Evolutionary conservation across 2,888 invertebrate genomes (phyloP).

Genomic region (Sinohyriopsis cumingii): DNA sequence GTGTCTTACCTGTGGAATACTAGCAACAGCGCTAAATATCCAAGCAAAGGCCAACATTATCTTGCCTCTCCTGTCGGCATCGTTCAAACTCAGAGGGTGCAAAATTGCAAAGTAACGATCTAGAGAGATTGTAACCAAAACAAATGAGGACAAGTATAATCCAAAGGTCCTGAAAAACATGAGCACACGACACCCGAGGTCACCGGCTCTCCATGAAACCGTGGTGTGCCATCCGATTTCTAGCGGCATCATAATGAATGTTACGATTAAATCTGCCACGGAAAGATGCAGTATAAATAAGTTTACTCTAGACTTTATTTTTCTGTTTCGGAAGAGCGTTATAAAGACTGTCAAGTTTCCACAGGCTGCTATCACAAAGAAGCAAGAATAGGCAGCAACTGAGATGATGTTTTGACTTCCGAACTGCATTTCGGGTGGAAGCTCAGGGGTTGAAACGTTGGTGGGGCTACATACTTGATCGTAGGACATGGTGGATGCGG

Average conservation of each 20-base stretch:
- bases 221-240: constrained; percentile 82
- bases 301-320: constrained; percentile 81
- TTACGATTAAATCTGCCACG: constrained; percentile 86
- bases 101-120: constrained; percentile 63
- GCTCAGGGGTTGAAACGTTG: neutral
- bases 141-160: constrained; percentile 83
- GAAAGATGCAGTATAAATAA: constrained; percentile 85
- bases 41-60: constrained; percentile 59
- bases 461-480: no score
- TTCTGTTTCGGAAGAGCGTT: constrained; percentile 79
- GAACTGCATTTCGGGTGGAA: constrained; percentile 82
- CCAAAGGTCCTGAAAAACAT: constrained; percentile 83
- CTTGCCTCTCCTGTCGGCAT: constrained; percentile 55
- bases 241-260: constrained; percentile 83
- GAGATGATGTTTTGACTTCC: constrained; percentile 88
- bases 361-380: constrained; percentile 81
- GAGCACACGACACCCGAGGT: constrained; percentile 82
- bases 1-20: constrained; percentile 58
- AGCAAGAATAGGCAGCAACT: constrained; percentile 83
- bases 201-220: constrained; percentile 85
- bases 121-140: constrained; percentile 82
- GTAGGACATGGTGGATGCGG: no score
- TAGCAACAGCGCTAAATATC: constrained; percentile 54
- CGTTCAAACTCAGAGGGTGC: constrained; percentile 58
- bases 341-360: constrained; percentile 86